Conservation (phyloP, 2,113 vertebrate genomes). For the Pitta sordida region DNA sequence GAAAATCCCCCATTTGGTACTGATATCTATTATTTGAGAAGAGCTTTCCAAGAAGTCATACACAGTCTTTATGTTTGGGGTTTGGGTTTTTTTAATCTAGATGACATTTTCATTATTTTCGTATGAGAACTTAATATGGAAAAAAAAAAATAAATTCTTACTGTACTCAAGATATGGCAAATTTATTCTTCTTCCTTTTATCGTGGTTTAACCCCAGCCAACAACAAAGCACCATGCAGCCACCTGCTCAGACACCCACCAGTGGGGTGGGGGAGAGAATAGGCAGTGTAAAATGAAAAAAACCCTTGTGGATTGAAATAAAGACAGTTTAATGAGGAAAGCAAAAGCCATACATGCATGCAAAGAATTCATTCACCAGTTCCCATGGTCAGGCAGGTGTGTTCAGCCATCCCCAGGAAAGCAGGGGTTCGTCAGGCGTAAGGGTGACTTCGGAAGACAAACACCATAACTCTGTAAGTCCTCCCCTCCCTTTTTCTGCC, state of each 20-base stretch:
- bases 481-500: not conserved
- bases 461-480: accelerated
- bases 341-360: not conserved
- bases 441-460: not conserved
- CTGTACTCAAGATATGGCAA: not conserved
- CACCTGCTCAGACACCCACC: accelerated
- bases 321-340: not conserved
- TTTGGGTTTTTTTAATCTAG: not conserved
- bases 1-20: not conserved
- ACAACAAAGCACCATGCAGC: not conserved
- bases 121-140: not conserved
- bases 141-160: not conserved
- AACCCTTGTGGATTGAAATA: not conserved
- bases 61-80: not conserved
- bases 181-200: not conserved
- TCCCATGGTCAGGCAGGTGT: not conserved
- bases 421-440: too few species aligned
- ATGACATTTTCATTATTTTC: not conserved
- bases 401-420: not conserved
- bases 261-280: accelerated
- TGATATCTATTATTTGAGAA: not conserved
- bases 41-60: not conserved
- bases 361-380: not conserved
- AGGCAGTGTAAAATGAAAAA: not conserved
- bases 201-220: not conserved